Evolutionary conservation across 2,888 invertebrate species (phyloP), one percentile per base, ranked within the genome.

Genomic region (Girardia tigrina): DNA sequence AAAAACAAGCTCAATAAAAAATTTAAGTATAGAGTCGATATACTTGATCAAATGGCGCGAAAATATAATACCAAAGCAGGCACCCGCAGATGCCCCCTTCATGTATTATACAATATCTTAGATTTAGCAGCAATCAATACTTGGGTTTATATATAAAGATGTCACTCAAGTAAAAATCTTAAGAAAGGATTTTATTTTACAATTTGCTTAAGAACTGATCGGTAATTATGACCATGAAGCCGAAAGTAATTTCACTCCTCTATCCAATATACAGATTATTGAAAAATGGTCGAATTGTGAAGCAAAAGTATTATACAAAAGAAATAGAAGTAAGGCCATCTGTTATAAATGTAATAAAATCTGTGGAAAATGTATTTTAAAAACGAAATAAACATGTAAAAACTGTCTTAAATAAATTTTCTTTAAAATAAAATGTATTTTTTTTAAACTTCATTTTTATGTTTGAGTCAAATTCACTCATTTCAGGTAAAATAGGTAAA

Each of bases 141-240:
- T 56, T 56, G 56, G n/a, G 56, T 56, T 56, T 56, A n/a, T 56
- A 56, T 56, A 12, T 12, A 56, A 56, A 56, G n/a, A n/a, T 2
- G 56, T 56, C 56, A 56, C n/a, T 12, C 56, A n/a, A 56, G 56
- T 56, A 56, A 56, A 56, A 56, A 56, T 56, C 56, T 56, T 23
- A 56, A 56, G 56, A 56, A 56, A 56, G 23, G 4, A 56, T 4
- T 56, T 4, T 4, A 8, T 56, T 56, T 56, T 56, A 56, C 56
- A 56, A 56, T 56, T 56, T n/a, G n/a, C n/a, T 56, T 4, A 8
- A 56, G 56, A 56, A 56, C 4, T 56, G 23, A 56, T n/a, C 4
- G n/a, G n/a, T 56, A 56, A 56, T 16, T 56, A 16, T 56, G 56
- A 56, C 56, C 56, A 12, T 56, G 56, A 56, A 56, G 56, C 23